Percentiles rank a stretch among this genome's conserved stretches.
Evolutionary conservation across 2,797 vertebrate species (phyloP).

Genomic region (Buphagus erythrorhynchus): DNA sequence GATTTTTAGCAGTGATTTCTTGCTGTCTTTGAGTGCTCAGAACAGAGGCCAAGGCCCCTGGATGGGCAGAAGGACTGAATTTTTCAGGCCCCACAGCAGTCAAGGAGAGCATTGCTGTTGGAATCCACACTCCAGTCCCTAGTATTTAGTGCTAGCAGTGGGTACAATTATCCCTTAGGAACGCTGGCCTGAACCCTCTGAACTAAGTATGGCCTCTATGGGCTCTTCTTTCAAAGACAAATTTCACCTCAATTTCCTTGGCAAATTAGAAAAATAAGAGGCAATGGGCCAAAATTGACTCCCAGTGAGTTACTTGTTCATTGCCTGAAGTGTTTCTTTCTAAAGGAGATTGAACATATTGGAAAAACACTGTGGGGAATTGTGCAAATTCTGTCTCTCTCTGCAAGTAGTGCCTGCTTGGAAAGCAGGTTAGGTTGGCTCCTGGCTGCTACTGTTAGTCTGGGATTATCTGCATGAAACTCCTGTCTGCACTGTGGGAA

Average conservation of each 20-base stretch:
- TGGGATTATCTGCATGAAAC: background rate
- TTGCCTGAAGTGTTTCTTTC: background rate
- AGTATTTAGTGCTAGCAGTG: background rate
- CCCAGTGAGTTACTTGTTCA: background rate
- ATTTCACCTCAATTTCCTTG: background rate
- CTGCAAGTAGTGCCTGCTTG: background rate
- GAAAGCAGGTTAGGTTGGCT: background rate
- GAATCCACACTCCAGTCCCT: background rate
- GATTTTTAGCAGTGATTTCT: background rate
- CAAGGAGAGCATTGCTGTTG: background rate
- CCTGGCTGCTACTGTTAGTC: background rate
- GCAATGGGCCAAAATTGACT: background rate
- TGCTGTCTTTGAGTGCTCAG: background rate
- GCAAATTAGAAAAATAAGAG: background rate
- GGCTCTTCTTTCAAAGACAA: background rate
- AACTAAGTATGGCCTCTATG: background rate
- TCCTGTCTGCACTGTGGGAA: background rate
- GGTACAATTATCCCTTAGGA: background rate
- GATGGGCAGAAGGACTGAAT: background rate
- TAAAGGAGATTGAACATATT: slow-evolving; percentile 15
- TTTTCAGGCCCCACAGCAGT: background rate
- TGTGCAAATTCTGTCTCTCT: background rate
- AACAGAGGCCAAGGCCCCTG: background rate
- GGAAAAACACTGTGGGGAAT: background rate
- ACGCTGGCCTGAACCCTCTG: background rate